phyloP scores from a whole-genome alignment of 2,113 vertebrate species.

The Salvelinus alpinus region DNA sequence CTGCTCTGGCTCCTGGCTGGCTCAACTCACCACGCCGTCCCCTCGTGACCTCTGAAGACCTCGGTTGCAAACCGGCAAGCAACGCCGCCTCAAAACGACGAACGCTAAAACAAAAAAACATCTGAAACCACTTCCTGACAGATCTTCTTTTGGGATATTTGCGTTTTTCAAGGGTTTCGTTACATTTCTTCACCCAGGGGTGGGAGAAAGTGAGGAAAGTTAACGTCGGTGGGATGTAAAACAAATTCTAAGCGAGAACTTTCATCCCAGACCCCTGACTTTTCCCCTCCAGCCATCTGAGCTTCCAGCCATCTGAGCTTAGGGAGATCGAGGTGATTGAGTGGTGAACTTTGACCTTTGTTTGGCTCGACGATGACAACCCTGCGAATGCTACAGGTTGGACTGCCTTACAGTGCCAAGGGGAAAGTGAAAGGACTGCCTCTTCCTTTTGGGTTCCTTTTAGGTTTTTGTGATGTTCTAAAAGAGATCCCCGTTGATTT shows the following conservation, averaged over 20 bases:
- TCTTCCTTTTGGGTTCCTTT: slow-evolving; percentile 11
- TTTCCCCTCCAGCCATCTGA: background rate
- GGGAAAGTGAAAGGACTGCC: slow-evolving; percentile 67
- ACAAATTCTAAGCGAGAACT: slow-evolving; percentile 4
- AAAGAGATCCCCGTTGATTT: slow-evolving; percentile 13
- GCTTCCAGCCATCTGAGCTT: slow-evolving; percentile 34
- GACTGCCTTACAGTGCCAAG: slow-evolving; percentile 71
- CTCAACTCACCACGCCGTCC: slow-evolving; percentile 69
- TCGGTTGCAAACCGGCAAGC: background rate
- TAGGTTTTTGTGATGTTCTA: slow-evolving; percentile 50
- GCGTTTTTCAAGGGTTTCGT: slow-evolving; percentile 22
- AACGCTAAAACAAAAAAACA: background rate
- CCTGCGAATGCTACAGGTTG: slow-evolving; percentile 71
- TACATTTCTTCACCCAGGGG: slow-evolving; percentile 27
- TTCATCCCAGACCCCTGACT: slow-evolving; percentile 26
- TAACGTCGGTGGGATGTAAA: slow-evolving; percentile 20
- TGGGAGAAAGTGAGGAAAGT: slow-evolving; percentile 24
- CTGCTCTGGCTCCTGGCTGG: slow-evolving; percentile 88
- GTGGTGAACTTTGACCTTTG: slow-evolving; percentile 36
- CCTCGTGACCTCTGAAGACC: slow-evolving; percentile 80
- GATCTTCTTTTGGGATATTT: background rate
- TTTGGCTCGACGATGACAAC: slow-evolving; percentile 29
- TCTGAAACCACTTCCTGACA: background rate
- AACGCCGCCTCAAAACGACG: background rate
- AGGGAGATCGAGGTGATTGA: slow-evolving; percentile 38